A percentile compares a stretch with the other conserved stretches of the same genome.
phyloP scores from a whole-genome alignment of 2,888 invertebrate species.

The Chloroclysta siterata region DNA sequence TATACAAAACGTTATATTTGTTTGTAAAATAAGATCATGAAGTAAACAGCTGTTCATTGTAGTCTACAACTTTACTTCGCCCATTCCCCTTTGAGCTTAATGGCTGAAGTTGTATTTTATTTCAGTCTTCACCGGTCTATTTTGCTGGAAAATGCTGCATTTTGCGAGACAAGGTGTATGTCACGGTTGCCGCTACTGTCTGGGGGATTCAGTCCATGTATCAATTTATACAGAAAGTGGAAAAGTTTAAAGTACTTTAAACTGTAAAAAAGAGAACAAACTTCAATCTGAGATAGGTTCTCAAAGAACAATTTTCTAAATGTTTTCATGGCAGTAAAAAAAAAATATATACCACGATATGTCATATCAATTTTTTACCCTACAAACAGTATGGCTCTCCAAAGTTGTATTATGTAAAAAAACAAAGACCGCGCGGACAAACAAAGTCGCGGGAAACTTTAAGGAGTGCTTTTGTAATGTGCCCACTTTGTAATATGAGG shows the following conservation, averaged over 20 bases:
- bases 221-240: conserved; percentile 26
- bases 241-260: conserved; percentile 16
- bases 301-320: neutral
- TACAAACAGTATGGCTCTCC: too few species aligned
- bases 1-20: too few species aligned
- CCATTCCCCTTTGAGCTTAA: conserved; percentile 43
- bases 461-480: neutral
- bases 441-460: too few species aligned
- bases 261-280: conserved; percentile 6
- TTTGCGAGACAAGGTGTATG: conserved; percentile 26
- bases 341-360: too few species aligned
- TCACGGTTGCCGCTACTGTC: conserved; percentile 25
- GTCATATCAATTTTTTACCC: too few species aligned
- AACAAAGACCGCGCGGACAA: too few species aligned
- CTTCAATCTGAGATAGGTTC: neutral
- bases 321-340: neutral
- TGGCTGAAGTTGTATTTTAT: conserved; percentile 70
- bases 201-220: conserved; percentile 25
- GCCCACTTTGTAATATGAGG: neutral
- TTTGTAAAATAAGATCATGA: neutral
- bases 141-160: conserved; percentile 58
- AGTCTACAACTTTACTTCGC: conserved; percentile 37
- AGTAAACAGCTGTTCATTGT: conserved; percentile 4
- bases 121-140: conserved; percentile 52
- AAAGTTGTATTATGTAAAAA: too few species aligned